phyloP scores from a whole-genome alignment of 2,113 vertebrate genomes.

The Xyrauchen texanus region DNA sequence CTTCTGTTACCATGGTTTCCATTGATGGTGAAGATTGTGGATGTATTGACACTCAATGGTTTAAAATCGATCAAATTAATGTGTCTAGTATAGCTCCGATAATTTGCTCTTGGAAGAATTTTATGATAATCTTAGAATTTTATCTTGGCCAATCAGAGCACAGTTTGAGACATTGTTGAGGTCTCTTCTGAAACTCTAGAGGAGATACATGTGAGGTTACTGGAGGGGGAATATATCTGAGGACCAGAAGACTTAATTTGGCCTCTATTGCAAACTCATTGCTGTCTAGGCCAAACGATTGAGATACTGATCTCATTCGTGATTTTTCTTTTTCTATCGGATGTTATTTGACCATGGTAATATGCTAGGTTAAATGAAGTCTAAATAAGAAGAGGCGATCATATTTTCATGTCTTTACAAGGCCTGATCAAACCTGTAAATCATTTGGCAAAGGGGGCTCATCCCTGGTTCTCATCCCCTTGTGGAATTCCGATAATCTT shows the following conservation, averaged over 20 bases:
- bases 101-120: no score
- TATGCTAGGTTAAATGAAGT: background rate
- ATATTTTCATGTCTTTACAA: slow-evolving; percentile 48
- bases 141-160: no score
- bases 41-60: no score
- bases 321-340: background rate
- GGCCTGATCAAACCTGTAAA: slow-evolving; percentile 63
- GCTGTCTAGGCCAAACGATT: no score
- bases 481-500: slow-evolving; percentile 75
- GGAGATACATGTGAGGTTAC: no score
- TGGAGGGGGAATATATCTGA: no score
- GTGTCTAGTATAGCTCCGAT: no score
- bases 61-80: no score
- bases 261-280: background rate
- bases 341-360: background rate
- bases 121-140: no score
- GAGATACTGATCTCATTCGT: no score
- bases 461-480: slow-evolving; percentile 65
- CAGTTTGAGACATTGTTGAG: background rate
- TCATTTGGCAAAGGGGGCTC: slow-evolving; percentile 62
- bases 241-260: no score
- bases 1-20: background rate
- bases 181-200: background rate
- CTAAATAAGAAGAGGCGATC: background rate
- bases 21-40: background rate